Evolutionary conservation across 1,140 invertebrate genomes (phyloP).

Genomic region (Conopomorpha cramerella): DNA sequence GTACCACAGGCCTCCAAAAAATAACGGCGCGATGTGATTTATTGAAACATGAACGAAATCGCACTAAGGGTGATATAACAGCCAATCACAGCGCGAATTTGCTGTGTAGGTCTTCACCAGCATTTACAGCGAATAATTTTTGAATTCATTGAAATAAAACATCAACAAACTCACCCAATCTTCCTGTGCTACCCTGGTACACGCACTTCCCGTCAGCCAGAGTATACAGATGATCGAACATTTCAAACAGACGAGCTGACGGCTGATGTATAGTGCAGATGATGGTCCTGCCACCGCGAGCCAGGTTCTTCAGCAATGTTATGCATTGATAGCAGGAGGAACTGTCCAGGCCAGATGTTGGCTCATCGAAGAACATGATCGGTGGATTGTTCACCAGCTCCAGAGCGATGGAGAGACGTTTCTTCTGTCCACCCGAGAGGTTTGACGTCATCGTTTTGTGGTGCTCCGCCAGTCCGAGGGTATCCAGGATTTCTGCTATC

Average conservation of each 20-base stretch:
- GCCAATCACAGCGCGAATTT: too few relatives aligned
- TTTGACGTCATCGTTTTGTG: slow-evolving; percentile 87
- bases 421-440: slow-evolving; percentile 94
- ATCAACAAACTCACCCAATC: slow-evolving; percentile 68
- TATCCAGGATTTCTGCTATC: slow-evolving; percentile 91
- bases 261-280: slow-evolving; percentile 99
- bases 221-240: slow-evolving; percentile 96
- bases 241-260: slow-evolving; percentile 92
- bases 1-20: too few relatives aligned
- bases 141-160: too few relatives aligned
- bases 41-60: too few relatives aligned
- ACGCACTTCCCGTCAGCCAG: slow-evolving; percentile 93
- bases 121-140: too few relatives aligned
- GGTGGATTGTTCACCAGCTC: slow-evolving; percentile 94
- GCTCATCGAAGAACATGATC: slow-evolving; percentile 98
- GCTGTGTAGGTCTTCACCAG: too few relatives aligned
- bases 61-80: too few relatives aligned
- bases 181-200: slow-evolving; percentile 85
- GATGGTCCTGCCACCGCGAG: slow-evolving; percentile 89
- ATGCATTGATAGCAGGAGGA: slow-evolving; percentile 95
- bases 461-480: slow-evolving; percentile 84
- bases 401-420: slow-evolving; percentile 93
- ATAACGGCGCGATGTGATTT: too few relatives aligned
- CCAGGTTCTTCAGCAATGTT: slow-evolving; percentile 83
- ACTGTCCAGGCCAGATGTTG: slow-evolving; percentile 93